These are phyloP conservation scores for Matsumyia berberina DNA, from an alignment of 2,888 invertebrate genomes.

Conservation along the genomic window DNA sequence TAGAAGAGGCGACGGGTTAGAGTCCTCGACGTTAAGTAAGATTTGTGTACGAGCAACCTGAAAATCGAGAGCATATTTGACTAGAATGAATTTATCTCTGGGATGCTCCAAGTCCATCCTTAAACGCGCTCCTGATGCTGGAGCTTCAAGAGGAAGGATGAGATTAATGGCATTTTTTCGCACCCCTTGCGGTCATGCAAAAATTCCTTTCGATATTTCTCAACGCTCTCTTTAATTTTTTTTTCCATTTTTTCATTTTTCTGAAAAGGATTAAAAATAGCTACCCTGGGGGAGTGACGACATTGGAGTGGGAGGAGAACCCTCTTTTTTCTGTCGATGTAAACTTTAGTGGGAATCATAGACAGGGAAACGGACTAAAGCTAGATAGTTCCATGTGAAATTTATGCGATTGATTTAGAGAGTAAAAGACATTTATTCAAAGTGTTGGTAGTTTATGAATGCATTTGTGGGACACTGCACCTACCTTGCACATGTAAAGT, in stretches of 20 bases:
- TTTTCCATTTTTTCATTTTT: constrained; percentile 21
- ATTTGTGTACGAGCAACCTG: constrained; percentile 63
- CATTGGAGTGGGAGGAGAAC: background rate
- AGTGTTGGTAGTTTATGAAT: constrained; percentile 3
- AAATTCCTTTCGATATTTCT: constrained; percentile 29
- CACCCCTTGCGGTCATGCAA: constrained; percentile 43
- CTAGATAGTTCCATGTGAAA: background rate
- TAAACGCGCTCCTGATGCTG: constrained; percentile 2
- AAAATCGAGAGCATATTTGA: constrained; percentile 44
- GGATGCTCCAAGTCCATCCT: constrained; percentile 22
- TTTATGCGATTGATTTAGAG: constrained; percentile 33
- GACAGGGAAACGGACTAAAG: background rate
- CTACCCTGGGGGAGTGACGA: background rate
- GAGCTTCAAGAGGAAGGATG: constrained; percentile 1
- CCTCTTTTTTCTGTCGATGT: background rate
- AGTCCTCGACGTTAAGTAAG: constrained; percentile 59
- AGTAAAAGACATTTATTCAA: background rate
- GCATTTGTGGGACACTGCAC: background rate
- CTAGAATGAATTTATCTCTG: constrained; percentile 57
- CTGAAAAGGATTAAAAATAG: constrained; percentile 29
- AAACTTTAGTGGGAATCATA: constrained; percentile 1
- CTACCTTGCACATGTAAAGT: constrained; percentile 3
- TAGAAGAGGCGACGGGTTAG: constrained; percentile 3
- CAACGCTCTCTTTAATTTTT: background rate
- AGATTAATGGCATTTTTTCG: constrained; percentile 59